Percentiles rank a stretch among this genome's conserved stretches.
Conservation (phyloP, 64 coral and sea anemone species). For the Pachyseris speciosa region DNA sequence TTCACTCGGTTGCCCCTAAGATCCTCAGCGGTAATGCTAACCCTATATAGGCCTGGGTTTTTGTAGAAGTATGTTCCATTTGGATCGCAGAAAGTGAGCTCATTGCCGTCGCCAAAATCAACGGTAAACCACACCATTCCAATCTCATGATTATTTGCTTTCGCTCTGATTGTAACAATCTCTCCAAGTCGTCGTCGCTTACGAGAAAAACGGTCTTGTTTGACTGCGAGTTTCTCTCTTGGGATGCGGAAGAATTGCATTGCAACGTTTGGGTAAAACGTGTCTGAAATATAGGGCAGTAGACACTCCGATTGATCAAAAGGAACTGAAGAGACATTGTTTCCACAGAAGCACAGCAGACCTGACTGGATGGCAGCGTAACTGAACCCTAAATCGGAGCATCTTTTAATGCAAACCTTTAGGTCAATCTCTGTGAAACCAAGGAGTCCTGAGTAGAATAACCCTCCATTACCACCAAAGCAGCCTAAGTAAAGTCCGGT, state of each 20-base stretch:
- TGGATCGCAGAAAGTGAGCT: conserved; percentile 15
- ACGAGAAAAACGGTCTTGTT: not conserved
- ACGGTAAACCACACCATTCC: not conserved
- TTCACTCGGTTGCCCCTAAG: not conserved
- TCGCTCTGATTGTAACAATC: not conserved
- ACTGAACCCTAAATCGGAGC: not conserved
- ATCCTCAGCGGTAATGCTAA: not conserved
- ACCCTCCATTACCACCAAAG: not conserved
- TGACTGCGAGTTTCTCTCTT: not conserved
- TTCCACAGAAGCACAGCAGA: conserved; percentile 24
- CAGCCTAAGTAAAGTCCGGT: not conserved
- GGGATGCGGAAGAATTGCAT: not conserved
- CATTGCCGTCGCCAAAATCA: not conserved
- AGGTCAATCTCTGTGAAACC: not conserved
- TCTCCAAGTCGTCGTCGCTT: not conserved
- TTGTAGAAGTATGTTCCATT: conserved; percentile 1
- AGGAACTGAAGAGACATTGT: not conserved
- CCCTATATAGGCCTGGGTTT: conserved; percentile 11
- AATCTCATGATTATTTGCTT: not conserved
- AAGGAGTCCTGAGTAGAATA: not conserved
- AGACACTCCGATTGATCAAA: not conserved
- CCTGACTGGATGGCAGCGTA: conserved; percentile 19
- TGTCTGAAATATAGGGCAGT: not conserved
- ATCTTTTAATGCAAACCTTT: conserved; percentile 3
- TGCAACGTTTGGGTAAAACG: not conserved